Percentiles rank a stretch among this genome's conserved stretches.
These are phyloP conservation scores for Guaruba guarouba DNA, from an alignment of 2,113 vertebrate species.

Conservation along the genomic window DNA sequence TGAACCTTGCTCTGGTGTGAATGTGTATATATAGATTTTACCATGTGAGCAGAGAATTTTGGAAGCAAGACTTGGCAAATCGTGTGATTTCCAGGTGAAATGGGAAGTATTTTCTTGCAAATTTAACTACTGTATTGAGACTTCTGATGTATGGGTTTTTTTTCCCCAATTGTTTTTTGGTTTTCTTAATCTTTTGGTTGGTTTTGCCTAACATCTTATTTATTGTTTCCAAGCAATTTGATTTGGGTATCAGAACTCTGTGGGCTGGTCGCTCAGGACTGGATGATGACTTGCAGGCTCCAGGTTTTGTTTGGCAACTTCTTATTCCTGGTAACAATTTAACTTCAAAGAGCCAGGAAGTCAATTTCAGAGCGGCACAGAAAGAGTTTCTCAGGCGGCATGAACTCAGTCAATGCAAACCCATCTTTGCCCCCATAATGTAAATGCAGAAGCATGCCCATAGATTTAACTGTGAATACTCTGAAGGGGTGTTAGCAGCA, in stretches of 20 bases:
- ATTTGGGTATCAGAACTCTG: accelerated
- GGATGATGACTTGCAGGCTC: background rate
- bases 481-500: background rate
- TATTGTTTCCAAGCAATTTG: background rate
- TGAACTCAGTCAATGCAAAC: background rate
- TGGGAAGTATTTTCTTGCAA: background rate
- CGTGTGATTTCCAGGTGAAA: background rate
- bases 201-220: background rate
- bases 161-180: accelerated
- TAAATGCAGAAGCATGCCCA: background rate
- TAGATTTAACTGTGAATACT: background rate
- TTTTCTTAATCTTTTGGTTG: background rate
- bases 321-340: background rate
- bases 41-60: background rate
- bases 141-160: background rate
- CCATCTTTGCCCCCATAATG: background rate
- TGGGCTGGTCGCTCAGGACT: background rate
- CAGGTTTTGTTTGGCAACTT: background rate
- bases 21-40: background rate
- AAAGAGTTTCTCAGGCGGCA: background rate
- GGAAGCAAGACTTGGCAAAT: background rate
- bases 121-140: background rate
- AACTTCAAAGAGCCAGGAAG: background rate
- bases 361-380: background rate
- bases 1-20: background rate